These are phyloP conservation scores for Aphelocoma californica DNA, from an alignment of 2,797 vertebrate species.

Conservation along the genomic window DNA sequence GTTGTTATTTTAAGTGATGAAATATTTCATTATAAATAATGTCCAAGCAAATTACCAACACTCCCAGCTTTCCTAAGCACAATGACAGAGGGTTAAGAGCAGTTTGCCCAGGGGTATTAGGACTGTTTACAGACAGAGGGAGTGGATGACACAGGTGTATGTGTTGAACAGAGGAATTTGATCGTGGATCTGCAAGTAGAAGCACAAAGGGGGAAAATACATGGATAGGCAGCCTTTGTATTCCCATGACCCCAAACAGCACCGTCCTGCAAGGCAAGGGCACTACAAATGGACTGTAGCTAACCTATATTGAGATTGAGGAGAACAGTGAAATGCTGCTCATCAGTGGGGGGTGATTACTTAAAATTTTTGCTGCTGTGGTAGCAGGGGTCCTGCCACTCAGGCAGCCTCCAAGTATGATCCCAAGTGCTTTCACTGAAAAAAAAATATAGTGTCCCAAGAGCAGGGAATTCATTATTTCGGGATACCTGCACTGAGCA, in stretches of 20 bases:
- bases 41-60: background rate
- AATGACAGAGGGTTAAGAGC: background rate
- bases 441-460: background rate
- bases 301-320: accelerated
- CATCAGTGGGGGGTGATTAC: accelerated
- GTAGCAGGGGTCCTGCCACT: background rate
- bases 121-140: background rate
- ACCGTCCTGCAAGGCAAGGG: accelerated
- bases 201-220: background rate
- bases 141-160: background rate
- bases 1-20: background rate
- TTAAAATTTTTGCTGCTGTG: background rate
- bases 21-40: background rate
- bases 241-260: background rate
- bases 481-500: background rate
- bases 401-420: accelerated
- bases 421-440: background rate
- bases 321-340: background rate
- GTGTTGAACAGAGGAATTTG: background rate
- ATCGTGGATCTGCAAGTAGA: background rate
- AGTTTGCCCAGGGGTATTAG: background rate
- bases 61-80: background rate
- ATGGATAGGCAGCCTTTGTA: background rate
- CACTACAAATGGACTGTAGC: accelerated
- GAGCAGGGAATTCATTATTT: background rate